A percentile compares a stretch with the other conserved stretches of the same genome.
Conservation (phyloP, 2,113 vertebrate species). For the Strix aluco region DNA sequence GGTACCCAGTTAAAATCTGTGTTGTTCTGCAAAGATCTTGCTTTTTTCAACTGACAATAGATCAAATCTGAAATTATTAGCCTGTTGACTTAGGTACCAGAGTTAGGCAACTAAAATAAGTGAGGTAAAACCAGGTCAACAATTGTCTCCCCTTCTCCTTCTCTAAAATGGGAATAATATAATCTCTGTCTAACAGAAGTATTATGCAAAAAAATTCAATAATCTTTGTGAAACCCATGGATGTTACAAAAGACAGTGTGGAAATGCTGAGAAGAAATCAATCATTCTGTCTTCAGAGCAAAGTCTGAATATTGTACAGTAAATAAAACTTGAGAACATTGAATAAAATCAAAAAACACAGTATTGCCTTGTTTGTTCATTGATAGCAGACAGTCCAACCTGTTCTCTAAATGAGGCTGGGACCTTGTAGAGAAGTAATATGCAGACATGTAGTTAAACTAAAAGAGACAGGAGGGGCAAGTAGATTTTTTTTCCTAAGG, state of each 20-base stretch:
- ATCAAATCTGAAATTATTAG: background rate
- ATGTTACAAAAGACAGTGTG: background rate
- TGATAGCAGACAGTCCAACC: background rate
- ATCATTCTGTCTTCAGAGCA: background rate
- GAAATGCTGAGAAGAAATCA: constrained; percentile 24
- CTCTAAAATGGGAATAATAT: background rate
- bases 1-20: background rate
- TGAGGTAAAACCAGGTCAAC: background rate
- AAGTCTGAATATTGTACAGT: background rate
- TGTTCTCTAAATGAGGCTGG: background rate
- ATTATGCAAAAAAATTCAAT: background rate
- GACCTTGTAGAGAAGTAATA: background rate
- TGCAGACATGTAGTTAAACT: background rate
- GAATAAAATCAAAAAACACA: background rate
- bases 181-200: background rate
- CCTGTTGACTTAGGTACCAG: background rate
- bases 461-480: background rate
- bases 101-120: background rate
- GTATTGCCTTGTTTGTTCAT: background rate
- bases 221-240: background rate
- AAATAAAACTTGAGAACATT: background rate
- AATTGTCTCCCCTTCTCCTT: background rate
- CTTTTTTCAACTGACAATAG: background rate
- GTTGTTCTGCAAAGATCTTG: background rate
- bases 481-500: background rate